Evolutionary conservation across 2,113 vertebrate species (phyloP), one percentile per base, ranked within the genome.

Genomic region (Amazona guildingii): DNA sequence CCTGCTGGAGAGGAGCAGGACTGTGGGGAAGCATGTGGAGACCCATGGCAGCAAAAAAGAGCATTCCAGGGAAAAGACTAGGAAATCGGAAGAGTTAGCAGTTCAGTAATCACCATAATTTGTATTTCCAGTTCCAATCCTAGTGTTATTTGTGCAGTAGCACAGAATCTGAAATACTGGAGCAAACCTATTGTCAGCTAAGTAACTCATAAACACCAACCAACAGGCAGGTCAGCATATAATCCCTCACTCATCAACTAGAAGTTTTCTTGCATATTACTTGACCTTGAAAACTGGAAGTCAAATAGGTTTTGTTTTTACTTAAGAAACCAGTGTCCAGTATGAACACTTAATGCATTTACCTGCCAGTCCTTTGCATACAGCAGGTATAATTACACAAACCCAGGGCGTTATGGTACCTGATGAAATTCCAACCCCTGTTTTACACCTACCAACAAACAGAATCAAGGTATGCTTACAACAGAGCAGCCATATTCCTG

Each of bases 1-100:
- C 75, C 88, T 91, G 76, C 62, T 82, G 82, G 87, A 91, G 55
- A 39, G 27, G 82, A 92, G 92, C 72, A 97, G 83, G 93, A 90
- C 62, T 33, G 57, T 35, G 49, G 27, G 82, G 83, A 94, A 90
- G 81, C 92, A 70, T 7, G 46, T 39, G 92, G 70, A 97, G 91
- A 96, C 70, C 51, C 41, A 25, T 9, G 35, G 48, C 82, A 87
- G 91, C 18, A 89, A 92, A 57, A 79, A 88, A 55, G 41, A 55
- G 84, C 41, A 80, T 95, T 75, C 59, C 87, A 73, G 90, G 82
- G 77, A 92, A 91, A 82, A 81, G 46, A 70, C 23, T 25, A 59
- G 78, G 43, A 83, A 95, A 75, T 44, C 41, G 33, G 39, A 96
- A 33, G 49, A 73, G 77, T 90, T 70, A 64, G 48, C 51, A 93